Evolutionary conservation across 1,140 invertebrate genomes (phyloP).

Genomic region (Dinoponera quadriceps): DNA sequence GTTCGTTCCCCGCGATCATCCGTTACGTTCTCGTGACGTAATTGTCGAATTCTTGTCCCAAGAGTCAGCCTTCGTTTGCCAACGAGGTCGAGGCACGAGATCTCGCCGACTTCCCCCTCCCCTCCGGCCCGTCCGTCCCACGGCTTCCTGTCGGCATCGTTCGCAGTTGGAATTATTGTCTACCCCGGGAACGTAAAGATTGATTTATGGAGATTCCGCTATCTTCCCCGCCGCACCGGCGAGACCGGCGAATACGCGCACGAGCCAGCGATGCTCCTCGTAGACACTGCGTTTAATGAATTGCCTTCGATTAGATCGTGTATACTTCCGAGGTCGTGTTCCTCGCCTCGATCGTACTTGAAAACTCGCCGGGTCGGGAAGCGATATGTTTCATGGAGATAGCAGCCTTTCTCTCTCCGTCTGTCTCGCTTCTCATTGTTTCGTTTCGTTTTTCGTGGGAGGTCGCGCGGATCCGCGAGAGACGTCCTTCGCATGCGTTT

Average conservation of each 20-base stretch:
- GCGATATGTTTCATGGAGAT: too few species aligned
- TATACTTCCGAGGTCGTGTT: too few species aligned
- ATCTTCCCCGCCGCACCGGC: slow-evolving; percentile 44
- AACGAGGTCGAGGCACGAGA: slow-evolving; percentile 37
- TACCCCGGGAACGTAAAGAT: slow-evolving; percentile 56
- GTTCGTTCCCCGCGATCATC: slow-evolving; percentile 80
- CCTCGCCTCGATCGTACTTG: too few species aligned
- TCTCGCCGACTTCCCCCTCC: slow-evolving; percentile 27
- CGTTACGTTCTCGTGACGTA: slow-evolving; percentile 83
- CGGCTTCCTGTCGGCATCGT: slow-evolving; percentile 46
- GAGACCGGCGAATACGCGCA: not conserved
- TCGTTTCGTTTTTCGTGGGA: too few species aligned
- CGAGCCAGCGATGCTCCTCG: too few species aligned
- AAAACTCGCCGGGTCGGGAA: too few species aligned
- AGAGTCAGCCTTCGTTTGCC: slow-evolving; percentile 52
- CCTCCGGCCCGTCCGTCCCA: slow-evolving; percentile 28
- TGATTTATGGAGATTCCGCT: slow-evolving; percentile 61
- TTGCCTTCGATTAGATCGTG: slow-evolving; percentile 20
- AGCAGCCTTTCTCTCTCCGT: too few species aligned
- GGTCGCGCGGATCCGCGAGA: too few species aligned
- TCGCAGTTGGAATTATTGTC: slow-evolving; percentile 57
- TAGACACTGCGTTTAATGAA: not conserved
- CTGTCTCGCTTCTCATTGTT: too few species aligned
- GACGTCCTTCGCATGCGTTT: too few species aligned
- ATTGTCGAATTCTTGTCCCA: slow-evolving; percentile 84